phyloP scores from a whole-genome alignment of 2,113 vertebrate species.

The Elgaria multicarinata region DNA sequence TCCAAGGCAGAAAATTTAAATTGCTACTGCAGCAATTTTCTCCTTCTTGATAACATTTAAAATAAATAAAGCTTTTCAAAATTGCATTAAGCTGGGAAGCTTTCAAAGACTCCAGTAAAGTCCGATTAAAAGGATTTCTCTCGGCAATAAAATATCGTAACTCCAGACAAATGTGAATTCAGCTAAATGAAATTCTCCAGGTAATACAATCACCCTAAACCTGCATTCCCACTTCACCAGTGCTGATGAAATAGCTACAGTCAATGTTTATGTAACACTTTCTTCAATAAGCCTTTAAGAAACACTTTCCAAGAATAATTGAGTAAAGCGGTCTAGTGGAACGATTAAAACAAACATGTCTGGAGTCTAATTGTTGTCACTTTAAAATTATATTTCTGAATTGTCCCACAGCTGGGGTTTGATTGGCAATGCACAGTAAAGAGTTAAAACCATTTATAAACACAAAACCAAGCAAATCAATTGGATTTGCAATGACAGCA shows the following conservation, averaged over 20 bases:
- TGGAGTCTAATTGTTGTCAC: background rate
- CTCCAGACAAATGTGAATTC: constrained; percentile 16
- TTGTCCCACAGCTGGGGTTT: background rate
- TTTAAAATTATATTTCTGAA: background rate
- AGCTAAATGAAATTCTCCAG: constrained; percentile 34
- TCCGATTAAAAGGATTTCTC: constrained; percentile 45
- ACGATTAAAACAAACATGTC: background rate
- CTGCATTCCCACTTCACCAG: background rate
- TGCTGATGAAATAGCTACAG: background rate
- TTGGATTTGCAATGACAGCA: background rate
- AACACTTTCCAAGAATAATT: background rate
- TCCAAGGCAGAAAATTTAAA: constrained; percentile 49
- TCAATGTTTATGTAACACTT: background rate
- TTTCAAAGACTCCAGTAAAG: constrained; percentile 41
- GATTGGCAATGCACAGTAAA: background rate
- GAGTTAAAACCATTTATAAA: background rate
- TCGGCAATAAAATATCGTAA: constrained; percentile 34
- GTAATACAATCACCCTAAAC: background rate
- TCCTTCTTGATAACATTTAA: constrained; percentile 48
- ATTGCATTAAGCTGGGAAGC: constrained; percentile 44
- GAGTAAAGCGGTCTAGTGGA: background rate
- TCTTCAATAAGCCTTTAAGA: background rate
- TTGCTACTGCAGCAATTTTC: constrained; percentile 46
- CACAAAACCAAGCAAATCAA: background rate
- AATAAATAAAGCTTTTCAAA: constrained; percentile 60